Percentiles rank a stretch among this genome's conserved stretches.
Conservation (phyloP, 2,797 vertebrate genomes). For the Anas bernieri region DNA sequence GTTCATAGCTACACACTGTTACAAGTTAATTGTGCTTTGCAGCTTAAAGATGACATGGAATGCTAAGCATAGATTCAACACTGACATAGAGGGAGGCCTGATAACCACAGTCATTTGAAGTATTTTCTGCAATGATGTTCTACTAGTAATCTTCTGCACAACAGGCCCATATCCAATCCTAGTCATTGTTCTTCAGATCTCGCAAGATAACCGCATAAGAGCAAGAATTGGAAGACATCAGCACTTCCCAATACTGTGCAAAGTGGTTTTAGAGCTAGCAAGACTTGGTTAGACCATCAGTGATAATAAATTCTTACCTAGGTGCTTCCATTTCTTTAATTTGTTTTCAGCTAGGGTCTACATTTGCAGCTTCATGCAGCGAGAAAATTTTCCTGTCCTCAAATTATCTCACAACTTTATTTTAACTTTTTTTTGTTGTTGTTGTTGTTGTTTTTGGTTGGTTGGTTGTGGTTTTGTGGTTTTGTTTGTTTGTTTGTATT, state of each 20-base stretch:
- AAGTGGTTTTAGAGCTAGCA: background rate
- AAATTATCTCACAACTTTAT: background rate
- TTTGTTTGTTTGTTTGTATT: background rate
- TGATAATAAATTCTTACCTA: background rate
- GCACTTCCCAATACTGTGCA: background rate
- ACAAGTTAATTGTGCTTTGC: background rate
- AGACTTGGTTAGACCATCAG: background rate
- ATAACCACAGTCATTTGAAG: background rate
- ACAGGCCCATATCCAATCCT: background rate
- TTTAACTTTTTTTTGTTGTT: background rate
- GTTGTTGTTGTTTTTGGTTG: background rate
- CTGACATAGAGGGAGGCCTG: background rate
- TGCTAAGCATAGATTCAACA: background rate
- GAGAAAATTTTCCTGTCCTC: background rate
- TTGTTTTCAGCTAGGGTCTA: background rate
- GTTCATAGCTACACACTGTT: too few species aligned
- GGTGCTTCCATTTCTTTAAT: background rate
- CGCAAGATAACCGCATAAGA: background rate
- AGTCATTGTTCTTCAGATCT: background rate
- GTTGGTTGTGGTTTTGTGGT: too few species aligned
- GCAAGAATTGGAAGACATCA: background rate
- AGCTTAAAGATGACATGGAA: background rate
- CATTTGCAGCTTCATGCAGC: background rate
- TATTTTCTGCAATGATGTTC: background rate
- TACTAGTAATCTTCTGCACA: background rate